Base-by-base conservation (phyloP, 1,140 invertebrate species). In the Drosophila jambulina region DNA sequence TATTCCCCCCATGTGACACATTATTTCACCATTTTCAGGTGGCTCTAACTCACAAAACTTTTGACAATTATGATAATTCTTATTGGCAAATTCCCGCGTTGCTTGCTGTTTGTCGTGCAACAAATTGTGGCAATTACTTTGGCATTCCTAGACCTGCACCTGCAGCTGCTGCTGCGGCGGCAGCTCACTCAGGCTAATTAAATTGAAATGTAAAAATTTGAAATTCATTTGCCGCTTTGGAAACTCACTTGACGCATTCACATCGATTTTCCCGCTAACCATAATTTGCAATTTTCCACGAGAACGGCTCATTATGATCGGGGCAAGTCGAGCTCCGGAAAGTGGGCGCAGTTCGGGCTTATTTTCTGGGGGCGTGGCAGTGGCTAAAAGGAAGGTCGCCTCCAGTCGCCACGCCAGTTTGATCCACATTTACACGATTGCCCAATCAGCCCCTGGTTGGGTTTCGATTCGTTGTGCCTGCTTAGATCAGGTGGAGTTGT, bases 31-130 rank as follows among this genome's bases (percentile, higher is more conserved):
- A 32, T 9, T 23, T 15, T 25, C 23, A 19, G 23, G 15, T 40
- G 27, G 2, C 19, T 48, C 3, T 1, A 12, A 19, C 10, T 32
- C n/a, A n/a, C 12, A 19, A 46, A 69, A 36, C 46, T 40, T 38
- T 63, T 80, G 67, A 74, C 74, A 84, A 84, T 84, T 84, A 84
- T 84, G 46, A 84, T 84, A 84, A 84, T 84, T 80, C 69, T 67
- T 71, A 23, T 49, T 46, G 32, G 45, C 27, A 54, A 49, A 43
- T 70, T 48, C 74, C n/a, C 19, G 27, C n/a, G 7, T 53, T 34
- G 51, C 51, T 36, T 34, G 51, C 23, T 54, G 32, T 36, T 58
- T 80, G 60, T 82, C 79, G 72, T 82, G 65, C 72, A 78, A 51
- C 82, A 75, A 86, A 82, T 86, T 86, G 74, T 80, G 51, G 58